phyloP scores from a whole-genome alignment of 1,140 invertebrate species.

The Scaptodrosophila lebanonensis region DNA sequence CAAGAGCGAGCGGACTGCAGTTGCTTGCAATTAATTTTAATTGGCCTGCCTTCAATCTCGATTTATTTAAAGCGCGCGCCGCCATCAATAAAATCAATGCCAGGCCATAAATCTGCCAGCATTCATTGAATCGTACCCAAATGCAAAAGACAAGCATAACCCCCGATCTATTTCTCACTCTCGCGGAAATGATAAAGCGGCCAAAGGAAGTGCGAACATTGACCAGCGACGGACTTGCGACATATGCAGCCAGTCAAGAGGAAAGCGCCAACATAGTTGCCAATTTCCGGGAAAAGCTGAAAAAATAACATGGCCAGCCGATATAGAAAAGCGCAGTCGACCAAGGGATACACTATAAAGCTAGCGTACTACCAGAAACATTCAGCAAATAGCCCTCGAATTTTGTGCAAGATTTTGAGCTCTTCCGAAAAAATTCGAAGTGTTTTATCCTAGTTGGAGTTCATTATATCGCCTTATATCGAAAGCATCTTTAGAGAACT shows the following conservation, averaged over 20 bases:
- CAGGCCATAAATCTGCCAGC: slow-evolving; percentile 62
- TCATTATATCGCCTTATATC: too few relatives aligned
- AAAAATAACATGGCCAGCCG: background rate
- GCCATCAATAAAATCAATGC: slow-evolving; percentile 71
- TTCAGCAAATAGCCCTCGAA: background rate
- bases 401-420: too few relatives aligned
- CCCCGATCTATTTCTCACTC: slow-evolving; percentile 23
- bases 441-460: too few relatives aligned
- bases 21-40: slow-evolving; percentile 58
- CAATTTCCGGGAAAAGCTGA: slow-evolving; percentile 49
- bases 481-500: too few relatives aligned
- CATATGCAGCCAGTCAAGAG: slow-evolving; percentile 71
- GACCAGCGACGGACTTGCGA: slow-evolving; percentile 35
- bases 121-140: slow-evolving; percentile 55
- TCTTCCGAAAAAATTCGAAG: too few relatives aligned
- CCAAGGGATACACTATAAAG: too few relatives aligned
- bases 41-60: slow-evolving; percentile 44
- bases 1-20: too few relatives aligned
- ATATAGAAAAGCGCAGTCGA: too few relatives aligned
- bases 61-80: slow-evolving; percentile 50
- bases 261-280: slow-evolving; percentile 63
- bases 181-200: slow-evolving; percentile 46
- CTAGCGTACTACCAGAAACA: too few relatives aligned
- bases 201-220: slow-evolving; percentile 40
- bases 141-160: slow-evolving; percentile 37